These are phyloP conservation scores for Deroplatys truncata DNA, from an alignment of 2,888 invertebrate species.

Conservation along the genomic window DNA sequence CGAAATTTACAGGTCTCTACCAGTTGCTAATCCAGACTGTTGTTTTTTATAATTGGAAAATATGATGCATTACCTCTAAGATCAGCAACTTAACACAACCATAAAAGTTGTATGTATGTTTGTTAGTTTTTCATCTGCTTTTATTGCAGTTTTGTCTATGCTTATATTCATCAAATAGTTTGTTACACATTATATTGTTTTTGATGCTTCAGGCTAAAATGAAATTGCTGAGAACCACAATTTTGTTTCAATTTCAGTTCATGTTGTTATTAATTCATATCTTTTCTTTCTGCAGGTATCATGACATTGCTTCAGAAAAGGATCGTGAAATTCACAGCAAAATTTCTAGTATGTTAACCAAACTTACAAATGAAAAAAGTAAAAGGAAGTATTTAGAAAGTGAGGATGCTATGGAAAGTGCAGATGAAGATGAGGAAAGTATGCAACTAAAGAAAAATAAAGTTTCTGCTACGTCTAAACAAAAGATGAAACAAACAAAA, in stretches of 20 bases:
- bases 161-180: no score
- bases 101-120: no score
- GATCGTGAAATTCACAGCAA: slow-evolving; percentile 15
- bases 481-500: background rate
- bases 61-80: no score
- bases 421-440: slow-evolving; percentile 25
- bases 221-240: no score
- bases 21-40: no score
- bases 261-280: background rate
- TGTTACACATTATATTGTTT: no score
- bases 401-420: background rate
- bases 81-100: no score
- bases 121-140: no score
- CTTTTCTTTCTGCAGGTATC: background rate
- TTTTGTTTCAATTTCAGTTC: background rate
- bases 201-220: no score
- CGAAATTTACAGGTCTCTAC: no score
- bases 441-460: background rate
- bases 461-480: background rate
- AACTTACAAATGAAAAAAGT: background rate
- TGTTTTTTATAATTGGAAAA: no score
- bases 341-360: background rate
- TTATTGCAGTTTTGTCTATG: no score
- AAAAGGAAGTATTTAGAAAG: background rate
- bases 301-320: background rate